A percentile compares a stretch with the other conserved stretches of the same genome.
These are phyloP conservation scores for Sepiola atlantica DNA, from an alignment of 2,888 invertebrate species.

Conservation along the genomic window DNA sequence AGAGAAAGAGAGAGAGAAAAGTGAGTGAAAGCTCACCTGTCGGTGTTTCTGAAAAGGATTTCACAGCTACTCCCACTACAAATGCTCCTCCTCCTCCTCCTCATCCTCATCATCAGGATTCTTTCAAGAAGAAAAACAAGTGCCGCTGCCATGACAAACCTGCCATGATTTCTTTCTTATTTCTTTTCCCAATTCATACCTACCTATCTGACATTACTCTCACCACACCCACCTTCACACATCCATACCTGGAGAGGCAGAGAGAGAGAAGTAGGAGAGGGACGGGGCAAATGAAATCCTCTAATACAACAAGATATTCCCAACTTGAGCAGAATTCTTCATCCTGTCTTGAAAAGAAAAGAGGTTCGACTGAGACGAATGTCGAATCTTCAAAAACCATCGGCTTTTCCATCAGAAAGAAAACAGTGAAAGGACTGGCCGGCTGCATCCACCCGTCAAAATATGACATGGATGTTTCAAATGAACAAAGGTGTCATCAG, in stretches of 20 bases:
- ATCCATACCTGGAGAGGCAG: background rate
- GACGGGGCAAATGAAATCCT: background rate
- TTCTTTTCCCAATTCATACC: background rate
- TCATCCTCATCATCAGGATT: background rate
- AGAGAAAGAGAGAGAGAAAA: background rate
- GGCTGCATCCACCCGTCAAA: background rate
- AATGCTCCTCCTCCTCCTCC: background rate
- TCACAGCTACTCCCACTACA: background rate
- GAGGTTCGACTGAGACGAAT: background rate
- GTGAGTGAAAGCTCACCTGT: background rate
- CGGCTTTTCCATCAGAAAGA: background rate
- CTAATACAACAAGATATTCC: background rate
- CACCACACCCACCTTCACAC: background rate
- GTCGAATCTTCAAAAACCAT: background rate
- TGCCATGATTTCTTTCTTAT: background rate
- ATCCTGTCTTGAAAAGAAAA: background rate
- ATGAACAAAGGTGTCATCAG: background rate
- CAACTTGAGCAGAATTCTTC: conserved; percentile 1
- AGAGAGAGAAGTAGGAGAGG: background rate
- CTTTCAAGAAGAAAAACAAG: background rate
- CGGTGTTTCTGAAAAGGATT: background rate
- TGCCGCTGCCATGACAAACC: background rate
- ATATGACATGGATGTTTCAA: background rate
- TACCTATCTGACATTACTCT: background rate
- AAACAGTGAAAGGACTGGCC: background rate